Evolutionary conservation across 2,113 vertebrate species (phyloP), one percentile per base, ranked within the genome.

Genomic region (Morone saxatilis): DNA sequence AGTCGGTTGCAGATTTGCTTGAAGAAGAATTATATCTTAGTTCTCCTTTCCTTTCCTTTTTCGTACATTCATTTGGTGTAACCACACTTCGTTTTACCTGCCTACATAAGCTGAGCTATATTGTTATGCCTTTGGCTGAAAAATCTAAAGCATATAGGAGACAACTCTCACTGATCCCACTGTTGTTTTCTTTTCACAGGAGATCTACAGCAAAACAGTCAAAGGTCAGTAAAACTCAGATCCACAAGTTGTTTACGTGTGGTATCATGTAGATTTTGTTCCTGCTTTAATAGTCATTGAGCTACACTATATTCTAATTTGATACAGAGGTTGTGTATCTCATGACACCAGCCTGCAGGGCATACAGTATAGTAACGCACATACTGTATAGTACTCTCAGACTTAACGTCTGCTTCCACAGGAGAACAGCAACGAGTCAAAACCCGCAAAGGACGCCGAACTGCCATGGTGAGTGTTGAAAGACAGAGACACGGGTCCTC

Each of bases 401-500:
- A 31, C 5, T 71, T 73, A 12, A 45, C 4, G 0, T 68, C 67
- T 68, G 79, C 63, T 69, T 80, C 79, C 36, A 41, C 86, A 95
- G 93, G 94, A 68, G 95, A 91, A n/a, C 94, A 94, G 81, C 95
- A 93, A 76, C 94, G 96, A 86, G 94, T 91, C 87, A 93, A 94
- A 90, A 94, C 94, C 20, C 91, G 91, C 81, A 73, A 78, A 76
- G 90, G 86, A 84, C 92, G 85, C 11, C 89, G 60, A 72, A 82
- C 70, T 1, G 68, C 65, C 25, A 95, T 92, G 94, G 96, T 97
- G 89, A 89, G 95, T 86, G 84, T 60, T 59, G 65, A 17, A 76
- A 48, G 12, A 6, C 36, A 41, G 36, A 48, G 9, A 60, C 31
- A 5, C 11, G 10, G 4, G 38, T 50, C 41, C 17, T 36, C 19